Conservation (phyloP, 2,113 vertebrate genomes). For the Salvelinus sp. region DNA sequence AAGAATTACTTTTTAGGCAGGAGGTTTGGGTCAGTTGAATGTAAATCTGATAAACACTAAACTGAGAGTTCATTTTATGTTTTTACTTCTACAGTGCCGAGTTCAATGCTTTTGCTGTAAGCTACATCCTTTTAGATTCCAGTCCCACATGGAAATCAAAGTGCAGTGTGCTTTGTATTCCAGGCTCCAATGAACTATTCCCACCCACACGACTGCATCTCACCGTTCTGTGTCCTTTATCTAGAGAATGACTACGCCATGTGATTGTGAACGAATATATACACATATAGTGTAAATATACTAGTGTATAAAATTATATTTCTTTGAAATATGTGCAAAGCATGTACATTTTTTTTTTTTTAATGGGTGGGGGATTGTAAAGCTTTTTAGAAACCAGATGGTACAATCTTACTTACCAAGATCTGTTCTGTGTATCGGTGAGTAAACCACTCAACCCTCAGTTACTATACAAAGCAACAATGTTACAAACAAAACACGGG, state of each 20-base stretch:
- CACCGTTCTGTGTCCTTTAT: constrained; percentile 29
- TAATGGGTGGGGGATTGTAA: constrained; percentile 17
- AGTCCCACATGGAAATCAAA: constrained; percentile 16
- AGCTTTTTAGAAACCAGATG: constrained; percentile 19
- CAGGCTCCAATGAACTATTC: constrained; percentile 27
- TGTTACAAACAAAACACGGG: constrained; percentile 45
- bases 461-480: constrained; percentile 34
- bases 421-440: constrained; percentile 26
- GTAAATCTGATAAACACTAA: constrained; percentile 54
- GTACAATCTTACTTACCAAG: constrained; percentile 34
- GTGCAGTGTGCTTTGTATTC: constrained; percentile 16
- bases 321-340: constrained; percentile 37
- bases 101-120: background rate
- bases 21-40: constrained; percentile 56
- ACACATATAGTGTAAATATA: constrained; percentile 61
- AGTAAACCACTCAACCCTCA: constrained; percentile 38
- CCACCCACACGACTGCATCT: constrained; percentile 23
- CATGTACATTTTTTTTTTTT: constrained; percentile 22
- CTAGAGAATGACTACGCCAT: constrained; percentile 66
- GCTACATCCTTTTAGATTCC: constrained; percentile 1
- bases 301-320: constrained; percentile 59
- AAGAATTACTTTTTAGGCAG: constrained; percentile 37
- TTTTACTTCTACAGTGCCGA: too few relatives aligned
- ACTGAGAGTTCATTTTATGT: background rate
- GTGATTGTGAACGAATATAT: constrained; percentile 69